These are phyloP conservation scores for Cinclus mexicanus DNA, from an alignment of 2,113 vertebrate genomes.

Conservation along the genomic window DNA sequence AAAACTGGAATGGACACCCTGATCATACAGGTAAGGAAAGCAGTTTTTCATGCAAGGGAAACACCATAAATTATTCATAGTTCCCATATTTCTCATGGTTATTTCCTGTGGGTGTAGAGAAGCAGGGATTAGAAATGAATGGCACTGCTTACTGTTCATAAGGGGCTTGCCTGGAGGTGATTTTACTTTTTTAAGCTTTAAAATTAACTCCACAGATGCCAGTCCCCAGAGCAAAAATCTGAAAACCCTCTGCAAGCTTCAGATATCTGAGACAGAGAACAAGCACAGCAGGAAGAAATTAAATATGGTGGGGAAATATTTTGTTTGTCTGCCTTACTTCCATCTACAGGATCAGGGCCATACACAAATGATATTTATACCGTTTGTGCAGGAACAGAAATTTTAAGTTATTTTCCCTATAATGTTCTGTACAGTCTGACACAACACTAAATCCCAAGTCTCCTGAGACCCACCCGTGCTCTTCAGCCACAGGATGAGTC, in stretches of 20 bases:
- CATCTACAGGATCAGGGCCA: not conserved
- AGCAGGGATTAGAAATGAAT: slow-evolving; percentile 68
- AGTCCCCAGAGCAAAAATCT: not conserved
- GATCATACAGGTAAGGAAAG: slow-evolving; percentile 49
- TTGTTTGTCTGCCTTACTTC: not conserved
- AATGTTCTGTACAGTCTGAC: not conserved
- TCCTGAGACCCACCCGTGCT: not conserved
- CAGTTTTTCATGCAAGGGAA: slow-evolving; percentile 54
- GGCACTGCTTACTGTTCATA: slow-evolving; percentile 37
- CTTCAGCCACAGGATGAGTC: not conserved
- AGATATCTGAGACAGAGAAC: not conserved
- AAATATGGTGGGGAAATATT: not conserved
- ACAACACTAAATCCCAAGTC: not conserved
- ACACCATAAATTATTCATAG: slow-evolving; percentile 60
- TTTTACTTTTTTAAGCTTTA: slow-evolving; percentile 43
- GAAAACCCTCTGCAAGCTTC: not conserved
- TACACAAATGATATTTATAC: not conserved
- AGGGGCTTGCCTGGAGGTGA: slow-evolving; percentile 53
- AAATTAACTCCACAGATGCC: slow-evolving; percentile 7
- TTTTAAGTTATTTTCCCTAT: not conserved
- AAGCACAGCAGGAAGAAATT: not conserved
- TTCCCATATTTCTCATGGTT: slow-evolving; percentile 53
- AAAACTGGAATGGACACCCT: slow-evolving; percentile 51
- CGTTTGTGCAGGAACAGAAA: not conserved
- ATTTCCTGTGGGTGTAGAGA: slow-evolving; percentile 67